Conservation (phyloP, 1,140 invertebrate species). For the Drosophila dunni region DNA sequence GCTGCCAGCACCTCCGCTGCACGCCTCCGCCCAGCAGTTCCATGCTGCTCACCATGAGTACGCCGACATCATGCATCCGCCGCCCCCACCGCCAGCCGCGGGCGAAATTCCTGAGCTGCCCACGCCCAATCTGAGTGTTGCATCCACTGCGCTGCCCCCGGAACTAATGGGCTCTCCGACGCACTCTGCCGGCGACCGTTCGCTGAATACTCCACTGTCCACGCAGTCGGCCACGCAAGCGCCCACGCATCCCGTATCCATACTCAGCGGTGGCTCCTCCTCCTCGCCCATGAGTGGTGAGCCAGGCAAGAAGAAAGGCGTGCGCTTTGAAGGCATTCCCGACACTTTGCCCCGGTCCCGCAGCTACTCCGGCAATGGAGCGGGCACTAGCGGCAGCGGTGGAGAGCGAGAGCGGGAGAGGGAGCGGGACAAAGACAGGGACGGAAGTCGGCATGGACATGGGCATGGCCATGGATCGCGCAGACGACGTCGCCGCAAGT, state of each 20-base stretch:
- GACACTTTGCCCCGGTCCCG: constrained; percentile 76
- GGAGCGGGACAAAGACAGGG: constrained; percentile 34
- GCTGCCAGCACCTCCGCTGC: constrained; percentile 43
- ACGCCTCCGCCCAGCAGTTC: constrained; percentile 61
- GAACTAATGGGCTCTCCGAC: constrained; percentile 79
- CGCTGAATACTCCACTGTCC: constrained; percentile 65
- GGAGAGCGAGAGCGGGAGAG: constrained; percentile 45
- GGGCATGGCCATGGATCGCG: constrained; percentile 52
- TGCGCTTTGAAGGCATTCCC: constrained; percentile 82
- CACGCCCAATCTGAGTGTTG: constrained; percentile 80
- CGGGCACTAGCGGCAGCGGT: constrained; percentile 57
- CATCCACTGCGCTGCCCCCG: constrained; percentile 77
- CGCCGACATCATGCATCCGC: constrained; percentile 68
- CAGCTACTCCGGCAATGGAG: constrained; percentile 81
- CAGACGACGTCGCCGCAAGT: constrained; percentile 73
- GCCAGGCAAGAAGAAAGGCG: constrained; percentile 78
- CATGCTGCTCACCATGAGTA: constrained; percentile 60
- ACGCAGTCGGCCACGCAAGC: constrained; percentile 67
- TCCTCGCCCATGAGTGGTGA: constrained; percentile 81
- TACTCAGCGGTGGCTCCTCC: constrained; percentile 74
- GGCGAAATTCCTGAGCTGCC: constrained; percentile 74
- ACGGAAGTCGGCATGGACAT: constrained; percentile 33
- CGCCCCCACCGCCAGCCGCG: constrained; percentile 46
- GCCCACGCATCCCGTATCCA: constrained; percentile 73
- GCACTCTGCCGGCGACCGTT: constrained; percentile 70